Evolutionary conservation across 2,113 vertebrate species (phyloP), one percentile per base, ranked within the genome.

Genomic region (Anseranas semipalmata): DNA sequence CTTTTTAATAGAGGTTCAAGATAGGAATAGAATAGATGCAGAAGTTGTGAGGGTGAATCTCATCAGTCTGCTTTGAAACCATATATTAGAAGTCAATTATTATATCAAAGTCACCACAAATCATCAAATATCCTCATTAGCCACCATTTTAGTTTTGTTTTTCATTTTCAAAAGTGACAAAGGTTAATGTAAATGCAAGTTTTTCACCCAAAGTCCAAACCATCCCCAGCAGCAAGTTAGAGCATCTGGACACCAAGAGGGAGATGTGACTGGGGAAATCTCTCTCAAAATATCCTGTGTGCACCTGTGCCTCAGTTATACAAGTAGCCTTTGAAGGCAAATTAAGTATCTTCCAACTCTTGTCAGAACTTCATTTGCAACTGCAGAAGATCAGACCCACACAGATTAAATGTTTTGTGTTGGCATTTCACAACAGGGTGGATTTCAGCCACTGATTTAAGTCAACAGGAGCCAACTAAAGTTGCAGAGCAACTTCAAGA

Each of bases 121-220:
- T 62, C 80, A 90, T 76, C 63, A 95, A 94, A 93, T 95, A 89
- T 4, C 37, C 87, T 91, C 53, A 95, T 96, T 96, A 95, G 37
- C 22, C 67, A 82, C 48, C 33, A 43, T 65, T 70, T 87, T 58
- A 43, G 37, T 62, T 85, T 74, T 90, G 45, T 10, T 89, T 92
- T 58, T 72, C n/a, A 74, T 91, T 95, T 93, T 62, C 84, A 62
- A 5, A 85, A 73, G 84, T n/a, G 65, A 85, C 15, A 83, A 88
- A 90, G 37, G 55, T 41, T 77, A 83, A 93, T 39, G 55, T 37
- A 79, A 83, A 14, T 18, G 4, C 63, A 71, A 74, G 50, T 12
- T 93, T 85, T 76, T 76, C 53, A 93, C 48, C 75, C 33, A 59
- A 89, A 55, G 24, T 81, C 87, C 71, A 93, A 85, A n/a, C n/a